A percentile compares a stretch with the other conserved stretches of the same genome.
Evolutionary conservation across 2,113 vertebrate species (phyloP).

Genomic region (Microtus richardsoni): DNA sequence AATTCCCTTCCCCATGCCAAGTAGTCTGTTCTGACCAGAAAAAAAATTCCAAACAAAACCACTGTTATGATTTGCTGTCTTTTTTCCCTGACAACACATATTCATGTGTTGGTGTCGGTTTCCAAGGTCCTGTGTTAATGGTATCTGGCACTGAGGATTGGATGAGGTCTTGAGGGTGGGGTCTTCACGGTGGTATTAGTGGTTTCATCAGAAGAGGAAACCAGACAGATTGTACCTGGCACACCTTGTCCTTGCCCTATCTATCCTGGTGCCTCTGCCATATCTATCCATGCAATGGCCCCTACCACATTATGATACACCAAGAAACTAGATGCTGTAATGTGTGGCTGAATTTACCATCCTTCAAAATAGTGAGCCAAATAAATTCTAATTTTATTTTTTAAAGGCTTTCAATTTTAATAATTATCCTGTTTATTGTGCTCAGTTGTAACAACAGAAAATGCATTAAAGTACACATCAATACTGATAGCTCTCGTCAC

Average conservation of each 20-base stretch:
- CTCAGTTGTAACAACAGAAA: background rate
- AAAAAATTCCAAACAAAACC: background rate
- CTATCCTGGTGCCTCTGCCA: too few relatives aligned
- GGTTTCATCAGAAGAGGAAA: background rate
- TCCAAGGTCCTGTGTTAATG: background rate
- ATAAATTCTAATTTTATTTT: background rate
- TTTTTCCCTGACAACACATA: background rate
- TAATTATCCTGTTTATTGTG: background rate
- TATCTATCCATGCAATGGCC: background rate
- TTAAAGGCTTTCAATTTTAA: background rate
- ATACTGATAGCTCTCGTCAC: background rate
- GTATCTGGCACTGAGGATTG: background rate
- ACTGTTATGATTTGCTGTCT: background rate
- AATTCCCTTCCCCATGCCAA: background rate
- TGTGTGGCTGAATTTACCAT: background rate
- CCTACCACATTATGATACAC: rapidly evolving
- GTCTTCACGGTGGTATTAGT: background rate
- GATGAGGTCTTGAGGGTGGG: background rate
- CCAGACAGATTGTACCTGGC: background rate
- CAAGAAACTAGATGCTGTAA: background rate
- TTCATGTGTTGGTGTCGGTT: background rate
- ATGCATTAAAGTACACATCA: background rate
- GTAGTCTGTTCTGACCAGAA: background rate
- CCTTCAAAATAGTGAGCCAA: background rate
- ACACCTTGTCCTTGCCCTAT: too few relatives aligned